Evolutionary conservation across 2,797 vertebrate species (phyloP), one percentile per base, ranked within the genome.

Genomic region (Knipowitschia caucasica): DNA sequence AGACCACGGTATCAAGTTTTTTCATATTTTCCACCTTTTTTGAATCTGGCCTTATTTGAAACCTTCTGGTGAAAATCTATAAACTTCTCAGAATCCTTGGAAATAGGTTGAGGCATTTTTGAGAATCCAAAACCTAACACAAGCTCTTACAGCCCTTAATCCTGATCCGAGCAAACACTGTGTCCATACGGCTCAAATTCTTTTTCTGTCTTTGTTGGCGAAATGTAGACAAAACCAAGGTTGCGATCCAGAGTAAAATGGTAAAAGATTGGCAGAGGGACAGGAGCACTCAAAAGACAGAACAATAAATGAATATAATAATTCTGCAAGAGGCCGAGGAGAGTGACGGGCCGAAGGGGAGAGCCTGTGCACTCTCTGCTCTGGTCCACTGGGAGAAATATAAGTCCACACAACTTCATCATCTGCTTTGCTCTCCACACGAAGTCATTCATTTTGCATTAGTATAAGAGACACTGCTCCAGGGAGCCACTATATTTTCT

Each of bases 171-270:
- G 70, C 79, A 71, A 52, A 75, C 62, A 62, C 60, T 69, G 70
- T 62, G 69, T 52, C 65, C 65, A 45, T 34, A 34, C 62, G 58
- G 72, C 74, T 70, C 54, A 24, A 54, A 56, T 73, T 75, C 65
- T 85, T 85, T 74, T 74, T 82, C 68, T 77, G 65, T 61, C n/a
- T n/a, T 33, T 71, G 68, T 77, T 73, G 80, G 75, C 64, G 62
- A 67, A 69, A 43, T 17, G 26, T 9, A 49, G 53, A 53, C 50
- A 46, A 45, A 42, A 17, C n/a, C n/a, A n/a, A 42, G 39, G 27
- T 34, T 58, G 54, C 47, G 57, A 62, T 67, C 56, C 65, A 46
- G 47, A 63, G 58, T 18, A 29, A 50, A 36, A 1, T 10, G 46
- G 42, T 24, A 53, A 36, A 29, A 45, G 43, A 45, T 45, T 17